phyloP scores from a whole-genome alignment of 2,113 vertebrate species.

The Irena cyanogastra region DNA sequence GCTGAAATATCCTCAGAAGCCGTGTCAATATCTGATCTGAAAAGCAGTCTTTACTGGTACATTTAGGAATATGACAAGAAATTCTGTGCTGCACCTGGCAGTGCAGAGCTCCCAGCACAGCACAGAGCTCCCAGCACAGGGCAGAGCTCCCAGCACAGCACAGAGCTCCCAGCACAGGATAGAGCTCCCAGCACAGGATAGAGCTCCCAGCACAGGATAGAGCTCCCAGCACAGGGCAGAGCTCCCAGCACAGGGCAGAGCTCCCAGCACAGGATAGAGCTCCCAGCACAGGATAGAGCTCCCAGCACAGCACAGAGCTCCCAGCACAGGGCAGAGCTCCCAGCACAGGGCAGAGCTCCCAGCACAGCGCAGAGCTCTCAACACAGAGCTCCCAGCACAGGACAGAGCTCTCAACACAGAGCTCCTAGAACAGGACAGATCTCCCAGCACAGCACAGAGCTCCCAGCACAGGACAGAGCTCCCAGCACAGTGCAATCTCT shows the following conservation, averaged over 20 bases:
- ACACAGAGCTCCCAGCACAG: background rate
- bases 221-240: background rate
- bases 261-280: background rate
- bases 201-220: background rate
- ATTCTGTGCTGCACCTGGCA: fast-evolving
- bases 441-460: fast-evolving
- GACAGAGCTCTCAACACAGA: no score
- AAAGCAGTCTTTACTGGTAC: background rate
- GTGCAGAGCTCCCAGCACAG: background rate
- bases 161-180: fast-evolving
- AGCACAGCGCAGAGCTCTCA: background rate
- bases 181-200: fast-evolving
- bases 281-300: fast-evolving
- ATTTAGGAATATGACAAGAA: background rate
- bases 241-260: no score
- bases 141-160: background rate
- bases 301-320: background rate
- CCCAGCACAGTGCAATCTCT: background rate
- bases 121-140: fast-evolving
- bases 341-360: background rate
- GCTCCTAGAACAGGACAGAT: background rate
- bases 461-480: background rate
- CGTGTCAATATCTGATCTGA: background rate
- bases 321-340: fast-evolving
- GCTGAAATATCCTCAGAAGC: background rate